Conservation (phyloP, 2,797 vertebrate genomes). For the Macropus fuliginosus region DNA sequence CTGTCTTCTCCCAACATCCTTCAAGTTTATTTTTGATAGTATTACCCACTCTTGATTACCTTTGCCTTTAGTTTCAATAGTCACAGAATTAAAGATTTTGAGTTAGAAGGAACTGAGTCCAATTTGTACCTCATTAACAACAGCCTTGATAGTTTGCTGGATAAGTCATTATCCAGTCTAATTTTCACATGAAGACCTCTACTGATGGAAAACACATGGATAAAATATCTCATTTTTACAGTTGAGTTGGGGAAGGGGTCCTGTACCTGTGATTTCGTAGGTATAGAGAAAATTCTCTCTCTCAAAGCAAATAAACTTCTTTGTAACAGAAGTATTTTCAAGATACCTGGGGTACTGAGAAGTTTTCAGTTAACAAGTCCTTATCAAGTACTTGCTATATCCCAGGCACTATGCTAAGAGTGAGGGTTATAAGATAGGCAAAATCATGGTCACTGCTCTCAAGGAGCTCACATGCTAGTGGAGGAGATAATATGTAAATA, state of each 20-base stretch:
- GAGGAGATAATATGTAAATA: background rate
- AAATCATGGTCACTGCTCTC: background rate
- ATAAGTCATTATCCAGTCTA: background rate
- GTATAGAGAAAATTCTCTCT: background rate
- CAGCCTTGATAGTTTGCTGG: background rate
- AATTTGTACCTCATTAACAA: background rate
- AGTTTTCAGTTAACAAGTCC: background rate
- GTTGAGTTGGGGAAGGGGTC: accelerated
- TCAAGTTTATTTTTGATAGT: background rate
- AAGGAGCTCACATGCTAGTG: background rate
- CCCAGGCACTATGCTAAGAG: background rate
- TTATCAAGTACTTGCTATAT: background rate
- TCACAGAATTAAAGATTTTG: background rate
- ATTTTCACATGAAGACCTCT: background rate
- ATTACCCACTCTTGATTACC: background rate
- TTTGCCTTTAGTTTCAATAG: background rate
- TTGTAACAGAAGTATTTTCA: background rate
- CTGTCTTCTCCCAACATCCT: background rate
- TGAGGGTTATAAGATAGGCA: background rate
- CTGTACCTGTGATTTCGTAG: background rate
- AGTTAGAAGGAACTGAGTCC: background rate
- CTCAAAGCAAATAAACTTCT: background rate
- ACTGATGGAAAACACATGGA: background rate
- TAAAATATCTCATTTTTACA: background rate
- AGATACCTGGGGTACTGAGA: background rate